Conservation (phyloP, 2,797 vertebrate genomes). For the Alectoris magna region DNA sequence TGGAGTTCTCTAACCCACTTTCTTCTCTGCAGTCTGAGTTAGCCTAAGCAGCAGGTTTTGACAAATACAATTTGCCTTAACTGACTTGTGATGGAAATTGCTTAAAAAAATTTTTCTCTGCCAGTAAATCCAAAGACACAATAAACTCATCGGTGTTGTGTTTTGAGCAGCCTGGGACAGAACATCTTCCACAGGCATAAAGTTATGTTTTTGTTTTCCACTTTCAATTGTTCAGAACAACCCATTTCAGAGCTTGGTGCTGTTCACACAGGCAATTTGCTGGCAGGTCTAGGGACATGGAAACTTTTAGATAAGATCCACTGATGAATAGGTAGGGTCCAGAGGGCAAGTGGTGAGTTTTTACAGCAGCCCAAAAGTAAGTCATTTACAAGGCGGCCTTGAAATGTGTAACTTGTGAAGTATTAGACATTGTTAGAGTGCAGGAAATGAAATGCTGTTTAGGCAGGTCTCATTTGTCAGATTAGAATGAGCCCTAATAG, state of each 20-base stretch:
- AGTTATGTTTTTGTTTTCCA: background rate
- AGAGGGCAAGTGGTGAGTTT: background rate
- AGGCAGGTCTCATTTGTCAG: conserved; percentile 45
- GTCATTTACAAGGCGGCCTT: background rate
- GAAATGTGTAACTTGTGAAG: conserved; percentile 14
- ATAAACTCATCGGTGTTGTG: conserved; percentile 1
- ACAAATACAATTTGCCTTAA: background rate
- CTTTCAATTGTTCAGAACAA: background rate
- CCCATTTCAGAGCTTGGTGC: background rate
- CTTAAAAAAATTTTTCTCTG: background rate
- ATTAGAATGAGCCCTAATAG: conserved; percentile 14
- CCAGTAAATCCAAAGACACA: background rate
- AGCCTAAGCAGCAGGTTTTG: background rate
- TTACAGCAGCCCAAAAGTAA: conserved; percentile 7
- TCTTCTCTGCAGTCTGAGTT: background rate
- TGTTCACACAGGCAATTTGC: background rate
- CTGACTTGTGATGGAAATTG: background rate
- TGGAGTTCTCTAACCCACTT: background rate
- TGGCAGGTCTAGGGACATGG: background rate
- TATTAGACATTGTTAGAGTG: conserved; percentile 2
- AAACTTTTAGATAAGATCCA: background rate
- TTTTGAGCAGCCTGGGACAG: background rate
- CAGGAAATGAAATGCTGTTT: conserved; percentile 33
- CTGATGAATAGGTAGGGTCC: background rate
- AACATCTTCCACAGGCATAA: background rate